Evolutionary conservation across 1,140 invertebrate species (phyloP).

Genomic region (Bombyx mandarina): DNA sequence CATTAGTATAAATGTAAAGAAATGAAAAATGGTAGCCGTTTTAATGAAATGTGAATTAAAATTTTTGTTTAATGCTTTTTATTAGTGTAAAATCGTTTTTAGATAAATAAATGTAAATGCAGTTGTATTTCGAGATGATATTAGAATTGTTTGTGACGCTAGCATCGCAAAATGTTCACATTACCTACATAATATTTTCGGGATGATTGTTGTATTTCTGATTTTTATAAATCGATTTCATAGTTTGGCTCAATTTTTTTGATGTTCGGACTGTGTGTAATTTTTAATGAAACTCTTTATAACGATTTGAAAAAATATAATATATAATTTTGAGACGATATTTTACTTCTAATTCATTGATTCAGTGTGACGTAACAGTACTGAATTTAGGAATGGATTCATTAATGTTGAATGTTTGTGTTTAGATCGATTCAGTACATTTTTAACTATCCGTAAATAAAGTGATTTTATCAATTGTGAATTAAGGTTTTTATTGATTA

Average conservation of each 20-base stretch:
- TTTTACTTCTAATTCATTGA: slow-evolving; percentile 47
- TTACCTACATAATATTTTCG: slow-evolving; percentile 44
- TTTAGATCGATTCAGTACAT: slow-evolving; percentile 60
- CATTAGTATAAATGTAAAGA: slow-evolving; percentile 51
- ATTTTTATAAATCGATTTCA: slow-evolving; percentile 44
- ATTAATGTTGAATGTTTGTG: slow-evolving; percentile 58
- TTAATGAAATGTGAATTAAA: slow-evolving; percentile 24
- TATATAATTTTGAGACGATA: slow-evolving; percentile 50
- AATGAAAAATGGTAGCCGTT: slow-evolving; percentile 66
- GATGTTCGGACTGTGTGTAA: slow-evolving; percentile 69
- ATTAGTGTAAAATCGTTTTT: slow-evolving; percentile 15
- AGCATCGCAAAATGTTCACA: slow-evolving; percentile 71
- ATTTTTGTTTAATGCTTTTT: slow-evolving; percentile 15
- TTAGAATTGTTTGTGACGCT: slow-evolving; percentile 48
- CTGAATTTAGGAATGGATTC: slow-evolving; percentile 38
- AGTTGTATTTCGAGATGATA: slow-evolving; percentile 23
- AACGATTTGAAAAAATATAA: slow-evolving; percentile 32
- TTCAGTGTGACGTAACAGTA: slow-evolving; percentile 40
- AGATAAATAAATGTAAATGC: slow-evolving; percentile 15
- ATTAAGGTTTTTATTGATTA: slow-evolving; percentile 30
- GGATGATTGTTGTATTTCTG: slow-evolving; percentile 39
- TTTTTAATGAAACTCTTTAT: slow-evolving; percentile 35
- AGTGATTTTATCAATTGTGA: slow-evolving; percentile 57
- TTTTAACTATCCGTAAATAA: slow-evolving; percentile 61
- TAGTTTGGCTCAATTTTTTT: slow-evolving; percentile 60